A percentile compares a stretch with the other conserved stretches of the same genome.
phyloP scores from a whole-genome alignment of 2,797 vertebrate species.

The Xenopus petersii region DNA sequence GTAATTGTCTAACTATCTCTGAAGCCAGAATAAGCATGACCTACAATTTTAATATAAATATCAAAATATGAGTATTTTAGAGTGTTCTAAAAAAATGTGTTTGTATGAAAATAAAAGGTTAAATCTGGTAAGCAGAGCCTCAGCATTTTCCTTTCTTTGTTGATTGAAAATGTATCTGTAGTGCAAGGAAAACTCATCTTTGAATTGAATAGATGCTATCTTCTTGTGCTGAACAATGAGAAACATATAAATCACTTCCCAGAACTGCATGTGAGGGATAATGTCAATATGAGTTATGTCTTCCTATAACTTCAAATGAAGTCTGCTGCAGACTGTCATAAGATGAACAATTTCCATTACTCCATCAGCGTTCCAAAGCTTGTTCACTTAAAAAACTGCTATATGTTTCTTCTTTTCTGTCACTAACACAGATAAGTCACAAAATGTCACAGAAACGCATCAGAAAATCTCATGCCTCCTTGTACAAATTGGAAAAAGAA shows the following conservation, averaged over 20 bases:
- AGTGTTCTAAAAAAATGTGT: conserved; percentile 3
- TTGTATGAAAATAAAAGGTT: conserved; percentile 28
- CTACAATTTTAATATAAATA: background rate
- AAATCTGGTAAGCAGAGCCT: conserved; percentile 35
- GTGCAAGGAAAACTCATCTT: conserved; percentile 47
- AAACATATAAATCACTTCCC: conserved; percentile 50
- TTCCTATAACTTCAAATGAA: conserved; percentile 51
- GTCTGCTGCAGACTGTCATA: conserved; percentile 49
- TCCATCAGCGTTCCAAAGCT: conserved; percentile 46
- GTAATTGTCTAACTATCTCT: background rate
- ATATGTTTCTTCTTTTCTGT: conserved; percentile 43
- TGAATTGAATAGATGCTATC: conserved; percentile 50
- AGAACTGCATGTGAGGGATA: conserved; percentile 50
- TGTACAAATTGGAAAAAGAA: background rate
- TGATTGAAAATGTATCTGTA: conserved; percentile 49
- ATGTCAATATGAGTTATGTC: conserved; percentile 51
- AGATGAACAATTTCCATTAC: conserved; percentile 50
- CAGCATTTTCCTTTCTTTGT: conserved; percentile 23
- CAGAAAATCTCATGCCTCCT: conserved; percentile 8
- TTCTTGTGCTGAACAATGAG: conserved; percentile 49
- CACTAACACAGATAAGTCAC: conserved; percentile 46
- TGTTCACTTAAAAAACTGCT: conserved; percentile 49
- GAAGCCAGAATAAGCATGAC: background rate
- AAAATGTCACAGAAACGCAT: conserved; percentile 26
- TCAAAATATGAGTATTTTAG: background rate